phyloP scores from a whole-genome alignment of 53 echinoderm and acorn worm species.

The Holothuria scabra region DNA sequence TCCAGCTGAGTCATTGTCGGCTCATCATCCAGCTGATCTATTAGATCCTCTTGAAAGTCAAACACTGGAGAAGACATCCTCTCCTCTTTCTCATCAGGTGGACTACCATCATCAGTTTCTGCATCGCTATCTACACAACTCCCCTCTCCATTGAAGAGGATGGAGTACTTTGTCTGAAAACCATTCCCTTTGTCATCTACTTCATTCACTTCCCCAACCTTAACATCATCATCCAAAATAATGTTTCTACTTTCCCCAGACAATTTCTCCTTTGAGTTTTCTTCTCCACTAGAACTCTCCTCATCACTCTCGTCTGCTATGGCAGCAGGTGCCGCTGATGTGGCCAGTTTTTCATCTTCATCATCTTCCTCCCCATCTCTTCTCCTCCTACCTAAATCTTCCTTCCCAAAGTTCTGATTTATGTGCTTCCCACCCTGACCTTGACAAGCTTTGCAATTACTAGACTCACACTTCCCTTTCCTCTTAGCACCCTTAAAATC shows the following conservation, averaged over 20 bases:
- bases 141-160: not conserved
- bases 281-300: no score
- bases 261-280: no score
- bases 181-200: not conserved
- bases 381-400: not conserved
- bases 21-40: no score
- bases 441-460: conserved; percentile 13
- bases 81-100: not conserved
- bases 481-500: not conserved
- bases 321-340: no score
- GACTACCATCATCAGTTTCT: conserved; percentile 22
- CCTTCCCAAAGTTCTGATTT: not conserved
- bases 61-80: no score
- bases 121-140: conserved; percentile 23
- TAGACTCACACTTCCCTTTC: conserved; percentile 25
- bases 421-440: conserved; percentile 5
- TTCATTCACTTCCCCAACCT: not conserved
- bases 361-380: not conserved
- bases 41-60: no score
- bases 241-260: no score
- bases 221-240: not conserved
- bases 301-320: no score
- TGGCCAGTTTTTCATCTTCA: not conserved
- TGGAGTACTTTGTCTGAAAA: not conserved
- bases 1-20: no score